Percentiles rank a stretch among this genome's conserved stretches.
These are phyloP conservation scores for Aphelenchoides fujianensis DNA, from an alignment of 1,140 invertebrate species.

Conservation along the genomic window DNA sequence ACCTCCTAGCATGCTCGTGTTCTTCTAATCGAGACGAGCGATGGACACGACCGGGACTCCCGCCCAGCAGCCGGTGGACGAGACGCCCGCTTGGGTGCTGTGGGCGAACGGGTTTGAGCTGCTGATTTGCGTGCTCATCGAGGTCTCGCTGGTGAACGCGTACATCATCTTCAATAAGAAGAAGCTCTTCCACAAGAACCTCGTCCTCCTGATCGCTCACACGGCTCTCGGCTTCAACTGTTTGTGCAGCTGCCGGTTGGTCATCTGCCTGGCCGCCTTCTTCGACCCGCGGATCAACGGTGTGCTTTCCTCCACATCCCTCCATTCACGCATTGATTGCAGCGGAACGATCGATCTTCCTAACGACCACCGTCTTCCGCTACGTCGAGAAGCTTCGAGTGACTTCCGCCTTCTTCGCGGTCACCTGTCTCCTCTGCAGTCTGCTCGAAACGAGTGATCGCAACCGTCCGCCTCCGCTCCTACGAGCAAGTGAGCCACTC, in stretches of 20 bases:
- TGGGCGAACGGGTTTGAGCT: not conserved
- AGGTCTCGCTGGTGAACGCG: not conserved
- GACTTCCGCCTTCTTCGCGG: not conserved
- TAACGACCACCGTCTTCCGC: not conserved
- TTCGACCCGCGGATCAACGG: not conserved
- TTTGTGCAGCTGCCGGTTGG: not conserved
- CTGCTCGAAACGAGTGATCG: not conserved
- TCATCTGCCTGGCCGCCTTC: not conserved
- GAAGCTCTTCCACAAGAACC: not conserved
- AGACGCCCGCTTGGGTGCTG: not conserved
- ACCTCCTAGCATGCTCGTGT: too few relatives aligned
- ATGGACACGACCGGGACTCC: not conserved
- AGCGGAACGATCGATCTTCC: not conserved
- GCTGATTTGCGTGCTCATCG: not conserved
- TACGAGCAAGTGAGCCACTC: not conserved
- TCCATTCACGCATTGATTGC: not conserved
- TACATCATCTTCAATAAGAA: constrained; percentile 2
- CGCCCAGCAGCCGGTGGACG: not conserved
- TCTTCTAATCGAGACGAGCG: too few relatives aligned
- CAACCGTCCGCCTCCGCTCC: not conserved
- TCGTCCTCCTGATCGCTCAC: not conserved
- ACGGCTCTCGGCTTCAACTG: not conserved
- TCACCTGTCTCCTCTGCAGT: not conserved
- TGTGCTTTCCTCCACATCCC: not conserved
- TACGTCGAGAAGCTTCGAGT: not conserved